A percentile compares a stretch with the other conserved stretches of the same genome.
Conservation (phyloP, 2,888 invertebrate species). For the Theristus sp. region DNA sequence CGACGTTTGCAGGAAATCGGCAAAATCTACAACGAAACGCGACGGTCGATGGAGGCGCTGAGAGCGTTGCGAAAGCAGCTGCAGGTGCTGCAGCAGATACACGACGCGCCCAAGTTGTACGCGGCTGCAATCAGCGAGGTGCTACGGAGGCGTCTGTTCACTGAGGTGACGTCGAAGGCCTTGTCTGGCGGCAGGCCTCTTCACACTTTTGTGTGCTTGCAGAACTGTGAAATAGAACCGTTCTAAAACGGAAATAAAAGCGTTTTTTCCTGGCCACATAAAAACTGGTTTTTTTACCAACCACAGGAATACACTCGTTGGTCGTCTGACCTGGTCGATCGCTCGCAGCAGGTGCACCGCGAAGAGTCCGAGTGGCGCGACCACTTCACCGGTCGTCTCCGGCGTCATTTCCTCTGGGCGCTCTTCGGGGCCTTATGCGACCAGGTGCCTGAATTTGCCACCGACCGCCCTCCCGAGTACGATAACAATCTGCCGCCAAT, state of each 20-base stretch:
- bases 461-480: background rate
- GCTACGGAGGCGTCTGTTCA: conserved; percentile 4
- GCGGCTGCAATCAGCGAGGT: conserved; percentile 1
- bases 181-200: no score
- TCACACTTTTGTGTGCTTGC: no score
- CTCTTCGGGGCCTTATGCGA: conserved; percentile 7
- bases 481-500: background rate
- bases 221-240: no score
- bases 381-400: background rate
- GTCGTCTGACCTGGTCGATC: conserved; percentile 3
- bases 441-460: conserved; percentile 5
- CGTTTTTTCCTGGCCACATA: no score
- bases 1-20: no score
- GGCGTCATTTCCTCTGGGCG: conserved; percentile 5
- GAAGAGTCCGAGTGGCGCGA: conserved; percentile 5
- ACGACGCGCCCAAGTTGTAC: conserved; percentile 8
- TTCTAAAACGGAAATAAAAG: no score
- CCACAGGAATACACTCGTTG: conserved; percentile 3
- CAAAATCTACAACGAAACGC: no score
- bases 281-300: no score
- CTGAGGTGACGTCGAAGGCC: no score
- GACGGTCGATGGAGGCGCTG: conserved; percentile 2
- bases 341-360: background rate
- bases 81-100: conserved; percentile 7
- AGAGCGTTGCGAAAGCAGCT: background rate